Evolutionary conservation across 2,113 vertebrate genomes (phyloP).

Genomic region (Neomonachus schauinslandi): DNA sequence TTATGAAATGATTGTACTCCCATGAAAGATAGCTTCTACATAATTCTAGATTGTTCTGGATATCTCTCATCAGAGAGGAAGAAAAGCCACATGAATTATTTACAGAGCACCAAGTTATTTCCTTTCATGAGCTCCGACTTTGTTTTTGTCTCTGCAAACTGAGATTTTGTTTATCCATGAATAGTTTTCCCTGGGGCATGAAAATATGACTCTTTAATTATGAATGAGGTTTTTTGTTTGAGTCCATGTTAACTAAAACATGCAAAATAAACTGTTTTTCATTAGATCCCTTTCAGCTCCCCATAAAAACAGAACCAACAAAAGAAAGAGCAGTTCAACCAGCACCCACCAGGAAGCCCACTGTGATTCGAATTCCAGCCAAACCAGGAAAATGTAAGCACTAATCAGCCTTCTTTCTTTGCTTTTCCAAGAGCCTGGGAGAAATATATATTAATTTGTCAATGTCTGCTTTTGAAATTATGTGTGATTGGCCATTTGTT

Average conservation of each 20-base stretch:
- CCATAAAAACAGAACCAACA: slow-evolving; percentile 82
- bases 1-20: slow-evolving; percentile 42
- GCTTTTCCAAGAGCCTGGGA: slow-evolving; percentile 12
- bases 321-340: slow-evolving; percentile 79
- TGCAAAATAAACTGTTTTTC: slow-evolving; percentile 77
- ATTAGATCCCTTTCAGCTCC: slow-evolving; percentile 88
- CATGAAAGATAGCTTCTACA: slow-evolving; percentile 66
- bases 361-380: slow-evolving; percentile 95
- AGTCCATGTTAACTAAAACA: slow-evolving; percentile 70
- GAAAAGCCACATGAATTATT: slow-evolving; percentile 75
- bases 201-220: slow-evolving; percentile 76
- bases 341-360: slow-evolving; percentile 90
- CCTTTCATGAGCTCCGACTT: slow-evolving; percentile 75
- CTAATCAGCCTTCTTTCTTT: slow-evolving; percentile 24
- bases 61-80: slow-evolving; percentile 64
- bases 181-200: slow-evolving; percentile 68
- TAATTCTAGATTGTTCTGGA: slow-evolving; percentile 75
- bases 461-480: slow-evolving; percentile 42
- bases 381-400: slow-evolving; percentile 87
- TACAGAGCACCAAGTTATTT: slow-evolving; percentile 67
- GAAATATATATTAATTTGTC: slow-evolving; percentile 47
- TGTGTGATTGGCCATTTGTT: not conserved
- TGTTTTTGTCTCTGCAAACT: slow-evolving; percentile 77
- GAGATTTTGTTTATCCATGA: slow-evolving; percentile 78
- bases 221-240: slow-evolving; percentile 74